Evolutionary conservation across 2,113 vertebrate species (phyloP), one percentile per base, ranked within the genome.

Genomic region (Pyxicephalus adspersus): DNA sequence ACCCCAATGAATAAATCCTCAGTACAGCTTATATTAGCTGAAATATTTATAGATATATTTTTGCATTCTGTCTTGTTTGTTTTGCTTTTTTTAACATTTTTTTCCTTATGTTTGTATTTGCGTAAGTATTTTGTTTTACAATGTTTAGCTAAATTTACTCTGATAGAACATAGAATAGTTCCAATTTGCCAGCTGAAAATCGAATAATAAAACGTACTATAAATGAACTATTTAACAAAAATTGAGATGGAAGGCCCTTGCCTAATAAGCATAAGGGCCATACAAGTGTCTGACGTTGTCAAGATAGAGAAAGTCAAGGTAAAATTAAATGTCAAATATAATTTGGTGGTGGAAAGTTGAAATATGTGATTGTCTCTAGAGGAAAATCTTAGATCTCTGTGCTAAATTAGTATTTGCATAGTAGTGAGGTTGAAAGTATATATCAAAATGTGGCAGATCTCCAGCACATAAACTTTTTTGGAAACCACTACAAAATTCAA

Each of bases 331-430:
- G 86, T 88, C 89, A 91, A 89, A 86, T 79, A 83, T 84, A 88
- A 90, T 92, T 89, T 90, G 77, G 18, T 83, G 31, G 83, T 87
- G 77, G 84, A 87, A 89, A 57, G 83, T 86, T 89, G 84, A 90
- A 90, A 87, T 88, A 86, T 83, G 23, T 86, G 63, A 85, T 89
- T 86, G 71, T 87, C 86, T 88, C 90, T 73, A 71, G 88, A 90
- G 90, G 78, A 90, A 89, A 89, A 84, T 86, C 83, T 86, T 83
- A 29, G 76, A 68, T 85, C 84, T 89, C 66, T 76, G 85, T 89
- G 86, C 82, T 84, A 91, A 92, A 89, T 86, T 84, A 77, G 17
- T 87, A 88, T 91, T 92, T 93, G 87, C 86, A 89, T 90, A 90
- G 89, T 88, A 86, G 86, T 86, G 77, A 90, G 83, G 71, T 89